Percentiles rank a stretch among this genome's conserved stretches.
phyloP scores from a whole-genome alignment of 1,140 invertebrate genomes.

The Nasonia longicornis region DNA sequence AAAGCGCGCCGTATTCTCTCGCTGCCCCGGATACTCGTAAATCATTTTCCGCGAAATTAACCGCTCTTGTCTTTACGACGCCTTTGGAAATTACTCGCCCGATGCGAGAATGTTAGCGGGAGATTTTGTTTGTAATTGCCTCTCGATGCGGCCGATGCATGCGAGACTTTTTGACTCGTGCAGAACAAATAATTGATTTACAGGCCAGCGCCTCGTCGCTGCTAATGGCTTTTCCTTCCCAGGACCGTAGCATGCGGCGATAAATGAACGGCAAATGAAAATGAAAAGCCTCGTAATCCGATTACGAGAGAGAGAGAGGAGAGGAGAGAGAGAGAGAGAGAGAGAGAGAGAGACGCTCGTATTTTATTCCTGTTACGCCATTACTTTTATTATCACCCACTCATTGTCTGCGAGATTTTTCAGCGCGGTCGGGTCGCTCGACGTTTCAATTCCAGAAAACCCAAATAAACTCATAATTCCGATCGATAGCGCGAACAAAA shows the following conservation, averaged over 20 bases:
- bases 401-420: neutral
- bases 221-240: neutral
- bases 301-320: neutral
- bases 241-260: neutral
- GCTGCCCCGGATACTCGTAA: neutral
- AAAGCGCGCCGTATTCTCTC: neutral
- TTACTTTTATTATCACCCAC: neutral
- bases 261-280: neutral
- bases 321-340: no score
- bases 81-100: neutral
- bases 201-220: no score
- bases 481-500: neutral
- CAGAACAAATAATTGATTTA: neutral
- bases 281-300: neutral
- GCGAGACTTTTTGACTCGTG: no score
- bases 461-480: neutral
- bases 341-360: neutral
- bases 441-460: neutral
- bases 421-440: neutral
- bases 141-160: neutral
- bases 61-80: slow-evolving; percentile 17
- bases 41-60: slow-evolving; percentile 31
- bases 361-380: neutral
- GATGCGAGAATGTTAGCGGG: neutral
- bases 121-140: slow-evolving; percentile 9